Base-by-base conservation (phyloP, 2,113 vertebrate species). In the Phainopepla nitens region DNA sequence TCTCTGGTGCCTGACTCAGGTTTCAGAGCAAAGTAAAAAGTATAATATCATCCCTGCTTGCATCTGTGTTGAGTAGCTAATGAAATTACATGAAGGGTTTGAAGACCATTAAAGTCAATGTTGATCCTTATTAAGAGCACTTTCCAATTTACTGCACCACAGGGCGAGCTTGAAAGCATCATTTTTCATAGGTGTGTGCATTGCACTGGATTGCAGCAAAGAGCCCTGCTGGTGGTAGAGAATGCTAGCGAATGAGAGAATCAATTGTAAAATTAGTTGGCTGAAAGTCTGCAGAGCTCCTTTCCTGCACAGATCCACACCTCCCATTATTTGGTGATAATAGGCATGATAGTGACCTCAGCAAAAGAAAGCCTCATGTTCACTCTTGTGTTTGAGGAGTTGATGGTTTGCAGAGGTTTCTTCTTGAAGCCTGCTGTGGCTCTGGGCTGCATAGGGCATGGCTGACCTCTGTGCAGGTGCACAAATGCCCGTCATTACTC, bases 81-180 rank as follows among this genome's bases (percentile, higher is more conserved):
- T 98, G 98, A 98, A 98, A 98, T 98, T 98, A 98, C 71, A 33
- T n/a, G 65, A 97, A 98, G 97, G 94, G 90, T 96, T 98, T 97
- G 96, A 98, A 97, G 96, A 97, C 96, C 97, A 98, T 98, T 98
- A 98, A 98, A 98, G 98, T 98, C 98, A 98, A 98, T 98, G 98
- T 97, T 98, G 98, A 98, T 98, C 91, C 96, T 98, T 97, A 96
- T 98, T 98, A 98, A 98, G 98, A 98, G 97, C 96, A 98, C 96
- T 98, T 98, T 98, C 94, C 98, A 98, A 98, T 98, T 98, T 98
- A 98, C 97, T 98, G 95, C 96, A 96, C 96, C 80, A 72, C 66
- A 96, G 95, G 96, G 97, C 96, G 97, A 90, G 69, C 96, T 98
- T 93, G 93, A 98, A 98, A 98, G 97, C 97, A 96, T 97, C 94